phyloP scores from a whole-genome alignment of 2,797 vertebrate genomes.

The Falco cherrug region DNA sequence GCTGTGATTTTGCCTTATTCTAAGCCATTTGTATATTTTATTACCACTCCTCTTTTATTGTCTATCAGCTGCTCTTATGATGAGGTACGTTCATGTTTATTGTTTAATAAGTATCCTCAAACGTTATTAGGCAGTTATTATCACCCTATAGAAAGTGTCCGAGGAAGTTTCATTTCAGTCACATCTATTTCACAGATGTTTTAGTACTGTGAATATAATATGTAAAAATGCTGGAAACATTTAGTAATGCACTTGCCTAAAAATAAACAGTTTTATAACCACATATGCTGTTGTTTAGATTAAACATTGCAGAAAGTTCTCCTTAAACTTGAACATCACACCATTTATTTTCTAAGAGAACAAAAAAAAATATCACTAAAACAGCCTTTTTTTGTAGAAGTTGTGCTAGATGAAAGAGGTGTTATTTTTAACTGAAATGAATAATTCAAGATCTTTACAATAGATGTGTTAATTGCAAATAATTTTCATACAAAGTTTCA shows the following conservation, averaged over 20 bases:
- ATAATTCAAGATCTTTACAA: slow-evolving; percentile 64
- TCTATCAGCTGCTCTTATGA: slow-evolving; percentile 69
- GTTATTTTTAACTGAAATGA: slow-evolving; percentile 65
- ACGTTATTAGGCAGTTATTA: slow-evolving; percentile 55
- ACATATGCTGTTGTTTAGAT: slow-evolving; percentile 76
- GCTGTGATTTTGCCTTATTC: slow-evolving; percentile 56
- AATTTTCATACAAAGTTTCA: slow-evolving; percentile 69
- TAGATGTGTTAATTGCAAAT: slow-evolving; percentile 69
- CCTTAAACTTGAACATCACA: slow-evolving; percentile 64
- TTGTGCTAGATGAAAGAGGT: slow-evolving; percentile 52
- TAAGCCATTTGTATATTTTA: slow-evolving; percentile 59
- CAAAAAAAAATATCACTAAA: slow-evolving; percentile 25
- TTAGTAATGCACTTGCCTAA: slow-evolving; percentile 78
- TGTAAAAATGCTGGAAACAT: slow-evolving; percentile 76
- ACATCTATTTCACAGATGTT: slow-evolving; percentile 78
- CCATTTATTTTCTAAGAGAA: slow-evolving; percentile 68
- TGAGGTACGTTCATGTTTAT: slow-evolving; percentile 48
- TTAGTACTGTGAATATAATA: slow-evolving; percentile 72
- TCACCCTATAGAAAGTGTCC: slow-evolving; percentile 62
- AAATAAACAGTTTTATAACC: slow-evolving; percentile 79
- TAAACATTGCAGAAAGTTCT: slow-evolving; percentile 72
- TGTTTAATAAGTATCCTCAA: slow-evolving; percentile 67
- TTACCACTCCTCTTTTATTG: slow-evolving; percentile 68
- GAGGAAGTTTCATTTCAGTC: slow-evolving; percentile 70
- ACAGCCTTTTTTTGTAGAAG: slow-evolving; percentile 42